Evolutionary conservation across 2,113 vertebrate species (phyloP).

Genomic region (Rhineura floridana): DNA sequence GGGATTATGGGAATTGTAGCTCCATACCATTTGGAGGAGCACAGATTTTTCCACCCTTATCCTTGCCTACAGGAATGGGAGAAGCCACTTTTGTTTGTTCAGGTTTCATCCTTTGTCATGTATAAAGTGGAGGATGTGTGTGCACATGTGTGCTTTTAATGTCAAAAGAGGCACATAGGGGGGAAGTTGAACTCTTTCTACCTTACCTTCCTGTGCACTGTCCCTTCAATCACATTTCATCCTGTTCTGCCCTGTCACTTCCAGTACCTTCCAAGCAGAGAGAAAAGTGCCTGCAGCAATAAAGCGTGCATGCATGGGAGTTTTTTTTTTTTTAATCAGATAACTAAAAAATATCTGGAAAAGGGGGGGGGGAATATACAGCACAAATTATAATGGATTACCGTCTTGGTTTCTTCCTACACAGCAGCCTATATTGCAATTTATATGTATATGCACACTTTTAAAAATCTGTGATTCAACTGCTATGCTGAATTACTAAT

Average conservation of each 20-base stretch:
- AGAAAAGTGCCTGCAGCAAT: not conserved
- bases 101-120: too few relatives aligned
- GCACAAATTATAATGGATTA: not conserved
- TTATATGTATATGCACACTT: not conserved
- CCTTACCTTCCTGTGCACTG: not conserved
- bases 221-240: not conserved
- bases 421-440: not conserved
- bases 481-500: not conserved
- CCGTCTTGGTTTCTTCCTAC: not conserved
- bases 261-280: not conserved
- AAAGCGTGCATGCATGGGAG: not conserved
- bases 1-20: too few relatives aligned
- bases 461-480: not conserved
- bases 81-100: too few relatives aligned
- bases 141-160: too few relatives aligned
- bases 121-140: too few relatives aligned
- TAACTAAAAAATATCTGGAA: too few relatives aligned
- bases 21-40: too few relatives aligned
- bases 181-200: not conserved
- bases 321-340: too few relatives aligned
- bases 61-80: too few relatives aligned
- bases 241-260: not conserved
- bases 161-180: not conserved
- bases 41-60: too few relatives aligned
- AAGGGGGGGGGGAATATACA: not conserved